Percentiles rank a stretch among this genome's conserved stretches.
Conservation (phyloP, 2,113 vertebrate species). For the Nasalis larvatus region DNA sequence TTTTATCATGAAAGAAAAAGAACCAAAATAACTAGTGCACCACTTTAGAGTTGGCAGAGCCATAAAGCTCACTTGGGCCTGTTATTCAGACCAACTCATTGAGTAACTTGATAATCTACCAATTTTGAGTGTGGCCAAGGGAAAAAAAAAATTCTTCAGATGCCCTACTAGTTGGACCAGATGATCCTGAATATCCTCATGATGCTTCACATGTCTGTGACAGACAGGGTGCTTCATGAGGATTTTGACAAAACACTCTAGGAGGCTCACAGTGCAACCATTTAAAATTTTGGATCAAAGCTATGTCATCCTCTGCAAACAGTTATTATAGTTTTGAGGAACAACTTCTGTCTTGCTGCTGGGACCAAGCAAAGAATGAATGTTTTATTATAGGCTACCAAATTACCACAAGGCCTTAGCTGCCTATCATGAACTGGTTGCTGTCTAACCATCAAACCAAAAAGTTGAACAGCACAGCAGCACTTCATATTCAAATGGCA, state of each 20-base stretch:
- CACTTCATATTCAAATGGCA: not conserved
- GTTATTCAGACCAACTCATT: not conserved
- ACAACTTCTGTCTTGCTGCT: not conserved
- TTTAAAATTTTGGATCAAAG: not conserved
- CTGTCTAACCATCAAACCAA: not conserved
- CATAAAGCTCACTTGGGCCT: not conserved
- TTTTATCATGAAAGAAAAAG: not conserved
- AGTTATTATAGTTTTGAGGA: not conserved
- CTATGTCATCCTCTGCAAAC: not conserved
- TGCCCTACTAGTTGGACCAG: not conserved
- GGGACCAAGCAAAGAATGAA: not conserved
- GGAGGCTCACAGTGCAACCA: not conserved
- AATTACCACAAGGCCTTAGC: not conserved
- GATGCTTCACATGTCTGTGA: not conserved
- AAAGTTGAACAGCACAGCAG: not conserved
- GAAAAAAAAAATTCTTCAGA: not conserved
- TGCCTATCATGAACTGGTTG: not conserved
- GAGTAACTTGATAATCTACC: not conserved
- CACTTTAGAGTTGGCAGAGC: not conserved
- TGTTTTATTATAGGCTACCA: not conserved
- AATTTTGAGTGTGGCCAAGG: not conserved
- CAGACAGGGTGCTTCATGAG: not conserved
- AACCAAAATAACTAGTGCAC: not conserved
- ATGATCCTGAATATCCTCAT: not conserved
- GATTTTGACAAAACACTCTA: not conserved